These are phyloP conservation scores for Gobio gobio DNA, from an alignment of 2,113 vertebrate species.

Conservation along the genomic window DNA sequence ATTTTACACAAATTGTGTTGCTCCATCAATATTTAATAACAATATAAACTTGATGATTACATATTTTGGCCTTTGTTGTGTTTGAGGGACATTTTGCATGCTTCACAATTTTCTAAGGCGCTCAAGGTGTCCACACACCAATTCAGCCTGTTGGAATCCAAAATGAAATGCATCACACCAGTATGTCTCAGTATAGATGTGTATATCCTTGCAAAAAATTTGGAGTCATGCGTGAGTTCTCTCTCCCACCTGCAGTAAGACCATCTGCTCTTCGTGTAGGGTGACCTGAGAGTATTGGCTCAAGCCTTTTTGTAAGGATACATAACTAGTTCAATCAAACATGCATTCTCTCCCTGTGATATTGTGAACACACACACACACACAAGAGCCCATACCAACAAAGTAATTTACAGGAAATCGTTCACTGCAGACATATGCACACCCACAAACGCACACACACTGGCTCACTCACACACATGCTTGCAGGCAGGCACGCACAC, in stretches of 20 bases:
- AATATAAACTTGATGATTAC: not conserved
- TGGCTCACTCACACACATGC: slow-evolving; percentile 38
- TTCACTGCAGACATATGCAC: slow-evolving; percentile 24
- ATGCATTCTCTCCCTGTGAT: slow-evolving; percentile 24
- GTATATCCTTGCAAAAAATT: slow-evolving; percentile 13
- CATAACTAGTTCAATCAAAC: slow-evolving; percentile 25
- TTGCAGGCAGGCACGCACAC: slow-evolving; percentile 50
- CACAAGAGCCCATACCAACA: slow-evolving; percentile 13
- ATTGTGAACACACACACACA: slow-evolving; percentile 3
- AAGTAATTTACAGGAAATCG: slow-evolving; percentile 38
- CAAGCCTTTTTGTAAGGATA: not conserved
- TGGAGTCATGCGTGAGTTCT: slow-evolving; percentile 12
- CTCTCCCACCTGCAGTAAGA: slow-evolving; percentile 13
- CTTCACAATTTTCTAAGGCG: not conserved
- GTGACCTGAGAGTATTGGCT: not conserved
- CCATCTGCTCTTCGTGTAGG: slow-evolving; percentile 32
- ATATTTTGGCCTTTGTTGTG: not conserved
- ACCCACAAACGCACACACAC: slow-evolving; percentile 15
- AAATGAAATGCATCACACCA: slow-evolving; percentile 11
- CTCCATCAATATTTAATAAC: not conserved
- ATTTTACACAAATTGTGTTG: not conserved
- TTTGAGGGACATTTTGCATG: not conserved
- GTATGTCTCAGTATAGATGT: not conserved
- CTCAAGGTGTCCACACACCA: not conserved
- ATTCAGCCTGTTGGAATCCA: slow-evolving; percentile 30